phyloP scores from a whole-genome alignment of 1,140 invertebrate genomes.

The Drosophila virilis region DNA sequence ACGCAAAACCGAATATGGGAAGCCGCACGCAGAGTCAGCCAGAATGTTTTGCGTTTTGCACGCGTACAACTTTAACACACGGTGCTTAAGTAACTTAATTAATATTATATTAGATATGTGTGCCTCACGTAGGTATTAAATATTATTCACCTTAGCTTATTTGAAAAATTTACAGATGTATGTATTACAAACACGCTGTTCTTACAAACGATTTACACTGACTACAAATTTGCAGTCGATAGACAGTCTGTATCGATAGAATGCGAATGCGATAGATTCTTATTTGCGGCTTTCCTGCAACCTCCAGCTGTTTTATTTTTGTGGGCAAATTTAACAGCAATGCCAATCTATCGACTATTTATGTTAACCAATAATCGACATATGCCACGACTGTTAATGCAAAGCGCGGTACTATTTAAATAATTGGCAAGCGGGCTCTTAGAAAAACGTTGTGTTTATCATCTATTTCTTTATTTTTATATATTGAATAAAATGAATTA shows the following conservation, averaged over 20 bases:
- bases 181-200: slow-evolving; percentile 68
- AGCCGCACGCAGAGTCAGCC: slow-evolving; percentile 1
- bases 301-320: too few species aligned
- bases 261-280: slow-evolving; percentile 20
- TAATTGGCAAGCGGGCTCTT: neutral
- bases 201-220: slow-evolving; percentile 61
- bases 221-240: slow-evolving; percentile 23
- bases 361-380: neutral
- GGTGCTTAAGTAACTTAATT: neutral
- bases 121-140: slow-evolving; percentile 10
- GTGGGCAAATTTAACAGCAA: too few species aligned
- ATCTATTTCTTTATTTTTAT: neutral
- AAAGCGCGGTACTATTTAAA: neutral
- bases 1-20: slow-evolving; percentile 2
- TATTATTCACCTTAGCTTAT: slow-evolving; percentile 67
- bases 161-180: slow-evolving; percentile 68
- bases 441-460: neutral
- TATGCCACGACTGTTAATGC: too few species aligned
- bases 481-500: slow-evolving; percentile 21
- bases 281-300: neutral
- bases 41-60: slow-evolving; percentile 2
- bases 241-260: slow-evolving; percentile 20
- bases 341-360: neutral
- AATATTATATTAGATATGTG: neutral
- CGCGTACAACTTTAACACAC: neutral